phyloP scores from a whole-genome alignment of 2,888 invertebrate genomes.

The Omphaloscelis lunosa region DNA sequence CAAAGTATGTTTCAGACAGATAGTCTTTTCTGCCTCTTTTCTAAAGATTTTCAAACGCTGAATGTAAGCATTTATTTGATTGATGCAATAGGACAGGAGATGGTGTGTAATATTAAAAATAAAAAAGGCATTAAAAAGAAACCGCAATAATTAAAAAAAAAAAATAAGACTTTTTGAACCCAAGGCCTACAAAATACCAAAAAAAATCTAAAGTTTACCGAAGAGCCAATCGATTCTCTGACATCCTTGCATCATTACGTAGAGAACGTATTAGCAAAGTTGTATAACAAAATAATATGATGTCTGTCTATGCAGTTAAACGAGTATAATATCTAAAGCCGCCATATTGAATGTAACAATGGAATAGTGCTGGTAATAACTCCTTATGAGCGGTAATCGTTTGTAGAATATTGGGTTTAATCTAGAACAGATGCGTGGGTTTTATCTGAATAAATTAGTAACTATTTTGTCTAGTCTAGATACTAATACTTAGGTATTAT shows the following conservation, averaged over 20 bases:
- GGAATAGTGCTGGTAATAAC: constrained; percentile 47
- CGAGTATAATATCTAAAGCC: constrained; percentile 44
- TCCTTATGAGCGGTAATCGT: constrained; percentile 38
- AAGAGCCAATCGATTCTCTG: background rate
- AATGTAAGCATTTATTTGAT: background rate
- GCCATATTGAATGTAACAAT: constrained; percentile 58
- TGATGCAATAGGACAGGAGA: background rate
- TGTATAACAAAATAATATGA: constrained; percentile 64
- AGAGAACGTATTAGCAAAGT: constrained; percentile 55
- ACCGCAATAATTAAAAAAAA: too few species aligned
- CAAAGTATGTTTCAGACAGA: too few species aligned
- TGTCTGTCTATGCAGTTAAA: constrained; percentile 46
- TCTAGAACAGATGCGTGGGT: constrained; percentile 32
- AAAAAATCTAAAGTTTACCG: too few species aligned
- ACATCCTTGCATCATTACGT: constrained; percentile 55
- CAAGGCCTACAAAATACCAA: too few species aligned
- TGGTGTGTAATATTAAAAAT: too few species aligned
- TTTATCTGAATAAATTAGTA: constrained; percentile 37
- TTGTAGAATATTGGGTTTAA: constrained; percentile 30
- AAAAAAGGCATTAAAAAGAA: too few species aligned
- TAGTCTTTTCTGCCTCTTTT: too few species aligned
- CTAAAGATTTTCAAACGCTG: too few species aligned
- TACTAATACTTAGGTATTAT: constrained; percentile 4
- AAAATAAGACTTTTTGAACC: background rate
- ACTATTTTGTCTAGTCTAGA: constrained; percentile 39